Evolutionary conservation across 92 coral and sea anemone species (phyloP).

Genomic region (Heliopora coerulea): DNA sequence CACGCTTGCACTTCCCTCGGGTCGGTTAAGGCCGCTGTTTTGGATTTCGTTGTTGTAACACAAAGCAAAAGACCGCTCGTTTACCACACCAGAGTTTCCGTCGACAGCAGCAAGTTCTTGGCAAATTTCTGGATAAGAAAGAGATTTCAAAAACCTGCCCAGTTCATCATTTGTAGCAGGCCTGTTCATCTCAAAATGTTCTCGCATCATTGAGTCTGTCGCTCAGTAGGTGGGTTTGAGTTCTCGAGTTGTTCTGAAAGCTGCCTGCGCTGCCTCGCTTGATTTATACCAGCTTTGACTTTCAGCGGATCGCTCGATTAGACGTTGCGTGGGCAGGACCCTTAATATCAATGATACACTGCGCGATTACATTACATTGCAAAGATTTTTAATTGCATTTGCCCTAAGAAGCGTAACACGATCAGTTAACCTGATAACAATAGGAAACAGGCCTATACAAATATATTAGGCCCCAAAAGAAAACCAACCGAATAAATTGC

Average conservation of each 20-base stretch:
- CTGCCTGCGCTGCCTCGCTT: constrained; percentile 13
- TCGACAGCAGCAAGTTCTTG: constrained; percentile 19
- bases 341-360: constrained; percentile 18
- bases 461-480: background rate
- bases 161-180: constrained; percentile 9
- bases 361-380: constrained; percentile 24
- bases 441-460: constrained; percentile 1
- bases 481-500: too few relatives aligned
- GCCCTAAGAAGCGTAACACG: constrained; percentile 3
- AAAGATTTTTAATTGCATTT: constrained; percentile 15
- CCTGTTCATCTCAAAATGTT: constrained; percentile 28
- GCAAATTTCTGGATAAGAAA: constrained; percentile 21
- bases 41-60: background rate
- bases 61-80: constrained; percentile 6
- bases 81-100: background rate
- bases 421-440: background rate
- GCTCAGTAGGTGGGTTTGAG: background rate
- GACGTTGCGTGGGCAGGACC: constrained; percentile 38
- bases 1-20: background rate
- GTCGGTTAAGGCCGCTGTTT: background rate
- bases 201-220: constrained; percentile 11
- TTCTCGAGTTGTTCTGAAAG: background rate
- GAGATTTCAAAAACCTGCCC: constrained; percentile 5
- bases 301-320: constrained; percentile 6
- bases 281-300: constrained; percentile 38